Conservation (phyloP, 2,797 vertebrate species). For the Eutrigla gurnardus region DNA sequence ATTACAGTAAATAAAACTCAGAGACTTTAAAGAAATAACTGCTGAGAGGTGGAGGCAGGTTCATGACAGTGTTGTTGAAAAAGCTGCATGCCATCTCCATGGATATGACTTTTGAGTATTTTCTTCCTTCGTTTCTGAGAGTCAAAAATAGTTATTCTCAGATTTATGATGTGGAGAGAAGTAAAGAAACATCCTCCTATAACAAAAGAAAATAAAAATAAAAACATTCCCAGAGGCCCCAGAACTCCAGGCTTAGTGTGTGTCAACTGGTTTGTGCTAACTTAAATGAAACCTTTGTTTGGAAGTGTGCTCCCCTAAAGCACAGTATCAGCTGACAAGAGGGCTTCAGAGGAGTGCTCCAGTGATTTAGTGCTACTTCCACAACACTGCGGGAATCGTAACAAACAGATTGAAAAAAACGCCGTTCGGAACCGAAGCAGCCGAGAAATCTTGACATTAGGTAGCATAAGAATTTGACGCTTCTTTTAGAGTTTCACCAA, state of each 20-base stretch:
- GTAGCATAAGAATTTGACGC: too few relatives aligned
- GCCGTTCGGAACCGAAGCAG: too few relatives aligned
- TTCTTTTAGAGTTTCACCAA: not conserved
- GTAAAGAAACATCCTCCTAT: slow-evolving; percentile 5
- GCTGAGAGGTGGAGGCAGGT: slow-evolving; percentile 26
- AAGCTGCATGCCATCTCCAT: slow-evolving; percentile 33
- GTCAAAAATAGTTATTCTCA: slow-evolving; percentile 3
- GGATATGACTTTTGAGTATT: slow-evolving; percentile 17
- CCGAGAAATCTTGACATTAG: too few relatives aligned
- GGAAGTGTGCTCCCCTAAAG: not conserved
- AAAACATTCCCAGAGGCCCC: not conserved
- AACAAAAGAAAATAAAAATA: not conserved
- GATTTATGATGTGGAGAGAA: not conserved
- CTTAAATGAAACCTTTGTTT: not conserved
- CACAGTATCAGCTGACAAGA: not conserved
- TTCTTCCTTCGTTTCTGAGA: not conserved
- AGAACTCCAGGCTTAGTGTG: not conserved
- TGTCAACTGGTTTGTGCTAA: not conserved
- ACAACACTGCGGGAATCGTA: not conserved
- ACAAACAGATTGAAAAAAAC: too few relatives aligned
- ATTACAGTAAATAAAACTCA: slow-evolving; percentile 42
- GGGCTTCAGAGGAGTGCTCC: not conserved
- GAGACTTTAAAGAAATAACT: slow-evolving; percentile 41
- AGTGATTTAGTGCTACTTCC: not conserved
- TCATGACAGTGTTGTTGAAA: slow-evolving; percentile 10